A percentile compares a stretch with the other conserved stretches of the same genome.
These are phyloP conservation scores for Onthophagus sagittarius DNA, from an alignment of 2,888 invertebrate species.

Conservation along the genomic window DNA sequence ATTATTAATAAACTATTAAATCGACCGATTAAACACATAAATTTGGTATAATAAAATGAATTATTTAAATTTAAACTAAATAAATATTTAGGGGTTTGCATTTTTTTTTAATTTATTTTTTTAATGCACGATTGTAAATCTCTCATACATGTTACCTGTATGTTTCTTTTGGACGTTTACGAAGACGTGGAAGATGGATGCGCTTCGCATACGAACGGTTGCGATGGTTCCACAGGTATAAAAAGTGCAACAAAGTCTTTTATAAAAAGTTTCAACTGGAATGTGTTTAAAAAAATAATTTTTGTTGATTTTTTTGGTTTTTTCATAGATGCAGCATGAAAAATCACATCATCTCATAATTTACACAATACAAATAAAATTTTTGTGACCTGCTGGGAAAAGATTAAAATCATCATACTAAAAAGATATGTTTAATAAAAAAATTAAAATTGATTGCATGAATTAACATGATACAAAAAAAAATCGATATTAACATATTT, in stretches of 20 bases:
- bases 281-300: background rate
- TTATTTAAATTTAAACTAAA: background rate
- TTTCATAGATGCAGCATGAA: conserved; percentile 21
- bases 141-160: conserved; percentile 55
- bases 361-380: background rate
- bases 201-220: conserved; percentile 89
- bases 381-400: conserved; percentile 45
- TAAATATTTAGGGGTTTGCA: background rate
- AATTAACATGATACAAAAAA: background rate
- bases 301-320: too few species aligned
- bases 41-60: too few species aligned
- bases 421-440: background rate
- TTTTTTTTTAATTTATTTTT: background rate
- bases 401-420: conserved; percentile 2
- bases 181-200: conserved; percentile 83
- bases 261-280: conserved; percentile 14
- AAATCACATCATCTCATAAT: background rate
- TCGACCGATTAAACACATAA: too few species aligned
- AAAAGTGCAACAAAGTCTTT: conserved; percentile 5
- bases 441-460: background rate
- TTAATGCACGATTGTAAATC: background rate
- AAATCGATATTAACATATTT: background rate
- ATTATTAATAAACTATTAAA: background rate
- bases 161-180: conserved; percentile 58
- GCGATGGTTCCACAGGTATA: conserved; percentile 85